These are phyloP conservation scores for Caranx ignobilis DNA, from an alignment of 2,113 vertebrate genomes.

Conservation along the genomic window DNA sequence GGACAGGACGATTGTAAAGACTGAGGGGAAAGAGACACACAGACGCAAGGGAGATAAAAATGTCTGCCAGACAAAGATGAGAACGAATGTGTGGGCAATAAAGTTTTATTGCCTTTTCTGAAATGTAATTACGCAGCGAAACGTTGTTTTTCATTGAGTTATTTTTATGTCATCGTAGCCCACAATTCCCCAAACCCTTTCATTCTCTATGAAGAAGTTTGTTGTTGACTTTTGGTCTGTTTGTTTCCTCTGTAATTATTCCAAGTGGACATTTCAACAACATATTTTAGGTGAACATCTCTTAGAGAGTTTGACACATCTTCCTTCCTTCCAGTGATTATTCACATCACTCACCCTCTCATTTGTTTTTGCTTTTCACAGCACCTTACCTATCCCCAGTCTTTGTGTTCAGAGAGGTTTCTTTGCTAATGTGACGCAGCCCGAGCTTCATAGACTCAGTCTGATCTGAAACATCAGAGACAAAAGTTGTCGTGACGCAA, in stretches of 20 bases:
- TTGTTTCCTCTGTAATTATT: constrained; percentile 18
- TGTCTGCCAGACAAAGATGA: constrained; percentile 47
- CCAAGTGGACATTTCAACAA: constrained; percentile 24
- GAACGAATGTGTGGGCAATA: constrained; percentile 45
- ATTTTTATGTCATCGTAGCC: constrained; percentile 26
- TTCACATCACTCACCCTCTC: constrained; percentile 8
- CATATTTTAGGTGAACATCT: constrained; percentile 25
- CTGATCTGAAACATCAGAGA: constrained; percentile 64
- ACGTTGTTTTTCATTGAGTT: constrained; percentile 48
- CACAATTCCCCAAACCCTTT: constrained; percentile 23
- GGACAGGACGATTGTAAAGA: constrained; percentile 34
- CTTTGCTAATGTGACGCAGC: constrained; percentile 27
- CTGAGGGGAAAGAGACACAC: constrained; percentile 15
- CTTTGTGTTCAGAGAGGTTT: constrained; percentile 37
- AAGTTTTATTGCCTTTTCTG: constrained; percentile 65
- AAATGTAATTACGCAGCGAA: constrained; percentile 54
- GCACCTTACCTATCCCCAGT: constrained; percentile 21
- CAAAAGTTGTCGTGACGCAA: constrained; percentile 66
- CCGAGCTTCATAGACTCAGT: constrained; percentile 34
- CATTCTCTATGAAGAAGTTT: constrained; percentile 17
- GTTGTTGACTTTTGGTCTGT: constrained; percentile 8
- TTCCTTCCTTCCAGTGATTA: constrained; percentile 10
- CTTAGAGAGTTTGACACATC: constrained; percentile 6
- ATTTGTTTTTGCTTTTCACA: constrained; percentile 29
- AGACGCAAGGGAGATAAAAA: constrained; percentile 33